A percentile compares a stretch with the other conserved stretches of the same genome.
phyloP scores from a whole-genome alignment of 2,888 invertebrate genomes.

The Latrodectus hesperus region DNA sequence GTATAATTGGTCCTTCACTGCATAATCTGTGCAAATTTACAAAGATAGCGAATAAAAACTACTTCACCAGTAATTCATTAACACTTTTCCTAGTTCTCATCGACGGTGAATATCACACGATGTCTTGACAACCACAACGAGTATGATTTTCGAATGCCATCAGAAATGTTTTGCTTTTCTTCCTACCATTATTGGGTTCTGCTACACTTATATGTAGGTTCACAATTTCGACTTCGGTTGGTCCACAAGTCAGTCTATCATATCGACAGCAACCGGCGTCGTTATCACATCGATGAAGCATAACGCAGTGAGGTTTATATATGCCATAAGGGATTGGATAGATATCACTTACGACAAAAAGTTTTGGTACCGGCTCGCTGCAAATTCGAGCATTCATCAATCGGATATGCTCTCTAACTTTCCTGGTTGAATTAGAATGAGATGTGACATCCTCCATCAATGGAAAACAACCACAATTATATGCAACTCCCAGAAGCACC shows the following conservation, averaged over 20 bases:
- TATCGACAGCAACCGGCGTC: slow-evolving; percentile 48
- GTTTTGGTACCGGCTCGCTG: slow-evolving; percentile 36
- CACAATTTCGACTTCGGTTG: slow-evolving; percentile 30
- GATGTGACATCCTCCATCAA: slow-evolving; percentile 25
- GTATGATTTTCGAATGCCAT: slow-evolving; percentile 57
- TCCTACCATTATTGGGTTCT: background rate
- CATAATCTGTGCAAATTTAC: no score
- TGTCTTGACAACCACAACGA: slow-evolving; percentile 35
- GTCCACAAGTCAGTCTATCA: slow-evolving; percentile 22
- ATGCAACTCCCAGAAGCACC: background rate
- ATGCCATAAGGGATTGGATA: slow-evolving; percentile 28
- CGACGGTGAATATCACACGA: background rate
- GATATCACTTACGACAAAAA: slow-evolving; percentile 27
- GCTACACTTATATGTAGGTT: slow-evolving; percentile 24
- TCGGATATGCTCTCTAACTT: slow-evolving; percentile 22
- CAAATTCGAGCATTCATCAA: slow-evolving; percentile 20
- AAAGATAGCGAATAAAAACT: no score
- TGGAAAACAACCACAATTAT: background rate
- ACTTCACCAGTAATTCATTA: no score
- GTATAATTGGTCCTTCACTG: no score
- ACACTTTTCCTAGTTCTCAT: no score
- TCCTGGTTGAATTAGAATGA: slow-evolving; percentile 18
- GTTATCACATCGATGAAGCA: slow-evolving; percentile 46
- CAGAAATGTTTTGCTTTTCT: slow-evolving; percentile 25
- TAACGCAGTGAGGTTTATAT: slow-evolving; percentile 50